Evolutionary conservation across 1,140 invertebrate genomes (phyloP).

Genomic region (Halictus rubicundus): DNA sequence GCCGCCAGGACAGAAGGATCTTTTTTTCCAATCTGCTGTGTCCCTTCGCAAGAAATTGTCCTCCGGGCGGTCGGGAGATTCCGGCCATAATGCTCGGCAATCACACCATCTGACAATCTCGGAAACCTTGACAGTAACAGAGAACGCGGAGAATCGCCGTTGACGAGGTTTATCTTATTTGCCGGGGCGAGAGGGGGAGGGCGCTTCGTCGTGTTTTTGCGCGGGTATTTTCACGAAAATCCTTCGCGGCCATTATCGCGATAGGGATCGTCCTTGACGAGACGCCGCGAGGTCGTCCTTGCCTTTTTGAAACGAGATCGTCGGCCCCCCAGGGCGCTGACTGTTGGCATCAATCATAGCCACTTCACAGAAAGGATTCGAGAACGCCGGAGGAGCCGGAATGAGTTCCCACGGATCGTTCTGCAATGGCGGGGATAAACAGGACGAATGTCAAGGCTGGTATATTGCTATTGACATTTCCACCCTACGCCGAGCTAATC

Average conservation of each 20-base stretch:
- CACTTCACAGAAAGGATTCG: slow-evolving; percentile 18
- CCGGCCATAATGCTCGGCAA: slow-evolving; percentile 23
- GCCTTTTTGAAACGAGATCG: slow-evolving; percentile 36
- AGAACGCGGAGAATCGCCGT: slow-evolving; percentile 39
- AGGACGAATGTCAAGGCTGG: slow-evolving; percentile 27
- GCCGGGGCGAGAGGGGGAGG: background rate
- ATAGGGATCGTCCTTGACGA: slow-evolving; percentile 52
- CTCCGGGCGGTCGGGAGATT: slow-evolving; percentile 2
- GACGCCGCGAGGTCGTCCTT: slow-evolving; percentile 18
- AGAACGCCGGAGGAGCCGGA: background rate
- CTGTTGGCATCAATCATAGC: slow-evolving; percentile 43
- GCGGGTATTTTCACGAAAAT: slow-evolving; percentile 13
- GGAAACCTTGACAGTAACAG: slow-evolving; percentile 48
- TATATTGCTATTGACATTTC: background rate
- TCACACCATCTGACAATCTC: background rate
- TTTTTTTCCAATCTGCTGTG: slow-evolving; percentile 14
- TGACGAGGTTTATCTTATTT: slow-evolving; percentile 57
- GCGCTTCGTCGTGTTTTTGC: background rate
- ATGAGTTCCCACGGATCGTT: slow-evolving; percentile 35
- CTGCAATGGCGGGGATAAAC: slow-evolving; percentile 2
- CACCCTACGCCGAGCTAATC: background rate
- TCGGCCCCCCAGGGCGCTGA: slow-evolving; percentile 44
- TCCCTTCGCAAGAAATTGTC: slow-evolving; percentile 24
- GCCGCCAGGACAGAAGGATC: background rate
- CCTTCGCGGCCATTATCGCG: slow-evolving; percentile 23